These are phyloP conservation scores for Oncorhynchus keta DNA, from an alignment of 2,113 vertebrate genomes.

Conservation along the genomic window DNA sequence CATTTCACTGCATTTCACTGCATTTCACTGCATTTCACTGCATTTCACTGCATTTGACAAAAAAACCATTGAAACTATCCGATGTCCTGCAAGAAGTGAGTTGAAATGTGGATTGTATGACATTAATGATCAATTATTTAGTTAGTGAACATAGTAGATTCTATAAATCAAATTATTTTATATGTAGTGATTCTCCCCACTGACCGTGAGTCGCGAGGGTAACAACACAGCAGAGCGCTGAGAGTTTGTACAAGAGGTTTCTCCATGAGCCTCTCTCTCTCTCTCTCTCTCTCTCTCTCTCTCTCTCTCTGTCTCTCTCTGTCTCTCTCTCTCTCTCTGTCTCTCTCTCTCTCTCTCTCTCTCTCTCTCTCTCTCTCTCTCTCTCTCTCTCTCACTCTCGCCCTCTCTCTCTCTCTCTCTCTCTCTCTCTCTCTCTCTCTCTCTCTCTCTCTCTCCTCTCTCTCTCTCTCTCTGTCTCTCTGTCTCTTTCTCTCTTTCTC, in stretches of 20 bases:
- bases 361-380: conserved; percentile 23
- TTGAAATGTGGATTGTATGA: not conserved
- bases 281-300: conserved; percentile 21
- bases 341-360: too few relatives aligned
- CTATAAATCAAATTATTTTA: too few relatives aligned
- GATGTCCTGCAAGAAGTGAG: too few relatives aligned
- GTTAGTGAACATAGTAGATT: not conserved
- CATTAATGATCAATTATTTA: conserved; percentile 12
- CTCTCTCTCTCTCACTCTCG: too few relatives aligned
- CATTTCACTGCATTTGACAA: too few relatives aligned
- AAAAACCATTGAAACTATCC: too few relatives aligned
- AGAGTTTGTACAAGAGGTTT: conserved; percentile 54
- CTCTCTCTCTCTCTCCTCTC: too few relatives aligned
- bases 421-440: too few relatives aligned
- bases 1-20: too few relatives aligned
- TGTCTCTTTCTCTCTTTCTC: too few relatives aligned
- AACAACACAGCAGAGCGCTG: conserved; percentile 25
- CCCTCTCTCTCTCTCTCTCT: conserved; percentile 20
- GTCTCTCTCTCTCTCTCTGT: conserved; percentile 29
- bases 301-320: conserved; percentile 4
- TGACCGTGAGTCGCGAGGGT: conserved; percentile 39
- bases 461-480: conserved; percentile 27
- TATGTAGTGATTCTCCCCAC: not conserved
- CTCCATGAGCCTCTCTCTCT: conserved; percentile 29
- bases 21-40: too few relatives aligned